Base-by-base conservation (phyloP, 2,888 invertebrate species). In the Gastrophysa polygoni region DNA sequence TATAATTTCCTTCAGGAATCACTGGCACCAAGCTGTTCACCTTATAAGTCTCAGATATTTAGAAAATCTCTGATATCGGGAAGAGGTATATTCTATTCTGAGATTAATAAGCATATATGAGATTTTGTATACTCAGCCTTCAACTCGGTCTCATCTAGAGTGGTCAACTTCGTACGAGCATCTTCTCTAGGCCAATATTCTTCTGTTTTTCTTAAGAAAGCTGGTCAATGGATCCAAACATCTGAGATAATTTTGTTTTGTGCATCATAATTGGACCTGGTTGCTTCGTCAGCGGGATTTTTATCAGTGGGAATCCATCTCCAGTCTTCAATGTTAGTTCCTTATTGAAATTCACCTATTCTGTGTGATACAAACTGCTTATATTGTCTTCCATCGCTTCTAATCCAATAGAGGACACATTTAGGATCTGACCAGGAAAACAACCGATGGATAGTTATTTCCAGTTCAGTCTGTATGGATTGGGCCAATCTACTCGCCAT, bases 321-420 rank as follows among this genome's bases (percentile, higher is more conserved):
- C 43, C 43, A 48, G 24, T 48, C 48, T 16, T 24, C 48, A n/a
- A 48, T 21, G 21, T 48, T 24, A 20, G 48, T 24, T 14, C 46
- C 3, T 8, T 16, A 14, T 17, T 46, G 46, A 46, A 16, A 20
- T 48, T n/a, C 47, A 11, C 1, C 3, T 4, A 48, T 48, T 48
- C 3, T 10, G 20, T 48, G 21, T 14, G 47, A 48, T 8, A 48
- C 47, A 7, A 47, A 47, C 14, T 47, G 47, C 18, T 47, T 47
- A n/a, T 18, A 47, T 47, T 18, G 17, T 18, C 48, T 48, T 21
- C 48, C 20, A 14, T 14, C 28, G n/a, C 48, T 24, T 16, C 16
- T 7, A 8, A 48, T 24, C 24, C 48, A 48, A 16, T n/a, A 18
- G 24, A 48, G 20, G n/a, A 48, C 1, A 48, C 24, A 48, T 48